phyloP scores from a whole-genome alignment of 1,140 invertebrate species.

The Lanistes nyassanus region DNA sequence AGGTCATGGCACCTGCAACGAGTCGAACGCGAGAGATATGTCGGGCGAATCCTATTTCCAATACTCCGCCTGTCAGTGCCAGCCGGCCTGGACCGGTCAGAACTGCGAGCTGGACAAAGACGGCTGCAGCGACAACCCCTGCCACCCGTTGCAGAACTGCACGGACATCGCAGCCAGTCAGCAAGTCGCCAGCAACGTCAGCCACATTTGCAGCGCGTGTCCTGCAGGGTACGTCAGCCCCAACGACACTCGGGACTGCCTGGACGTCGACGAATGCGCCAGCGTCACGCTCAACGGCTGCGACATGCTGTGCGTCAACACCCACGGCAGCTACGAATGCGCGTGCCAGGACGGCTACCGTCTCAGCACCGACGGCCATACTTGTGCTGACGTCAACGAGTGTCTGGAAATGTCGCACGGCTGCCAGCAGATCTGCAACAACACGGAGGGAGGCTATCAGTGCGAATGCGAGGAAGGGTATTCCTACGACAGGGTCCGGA shows the following conservation, averaged over 20 bases:
- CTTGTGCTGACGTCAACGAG: conserved; percentile 61
- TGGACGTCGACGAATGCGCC: conserved; percentile 27
- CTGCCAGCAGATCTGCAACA: conserved; percentile 58
- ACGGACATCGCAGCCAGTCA: conserved; percentile 20
- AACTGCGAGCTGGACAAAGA: conserved; percentile 28
- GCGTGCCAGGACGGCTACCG: conserved; percentile 38
- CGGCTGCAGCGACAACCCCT: conserved; percentile 29
- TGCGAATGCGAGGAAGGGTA: conserved; percentile 43
- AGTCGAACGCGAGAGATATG: not conserved
- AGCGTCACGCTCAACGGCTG: conserved; percentile 66
- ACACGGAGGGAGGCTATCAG: conserved; percentile 40
- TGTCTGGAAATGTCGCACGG: conserved; percentile 49
- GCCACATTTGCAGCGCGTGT: conserved; percentile 22
- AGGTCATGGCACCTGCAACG: conserved; percentile 29
- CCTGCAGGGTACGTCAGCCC: conserved; percentile 5
- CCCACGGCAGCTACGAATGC: conserved; percentile 39
- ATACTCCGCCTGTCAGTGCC: conserved; percentile 25
- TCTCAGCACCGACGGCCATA: not conserved
- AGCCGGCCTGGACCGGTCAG: conserved; percentile 20
- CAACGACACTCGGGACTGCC: not conserved
- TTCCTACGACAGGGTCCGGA: not conserved
- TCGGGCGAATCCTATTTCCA: not conserved
- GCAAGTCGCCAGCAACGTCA: conserved; percentile 4
- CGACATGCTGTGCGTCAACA: conserved; percentile 39
- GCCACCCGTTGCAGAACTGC: conserved; percentile 18